Base-by-base conservation (phyloP, 2,797 vertebrate species). In the Acrocephalus scirpaceus region DNA sequence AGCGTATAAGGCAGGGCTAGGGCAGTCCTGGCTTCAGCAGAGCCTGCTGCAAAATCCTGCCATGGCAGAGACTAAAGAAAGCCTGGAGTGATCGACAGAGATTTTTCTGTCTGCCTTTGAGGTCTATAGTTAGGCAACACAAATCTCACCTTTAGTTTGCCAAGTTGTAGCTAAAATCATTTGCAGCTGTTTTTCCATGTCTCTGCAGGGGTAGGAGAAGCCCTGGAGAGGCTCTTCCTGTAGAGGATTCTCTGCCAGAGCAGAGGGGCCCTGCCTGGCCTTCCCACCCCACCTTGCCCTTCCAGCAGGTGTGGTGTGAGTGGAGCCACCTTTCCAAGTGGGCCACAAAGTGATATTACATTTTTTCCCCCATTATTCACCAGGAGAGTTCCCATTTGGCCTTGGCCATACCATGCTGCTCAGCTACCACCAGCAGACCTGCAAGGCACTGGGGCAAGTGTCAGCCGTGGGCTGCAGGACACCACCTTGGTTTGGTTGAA, bases 401-500 rank as follows among this genome's bases (percentile, higher is more conserved):
- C 0, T 3, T 60, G 45, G 17, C 40, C 30, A 15, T 40, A 11
- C 32, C 1, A 0, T 1, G 2, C 51, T 76, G 54, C 61, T 57
- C 11, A 9, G 61, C n/a, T 40, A 1, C 13, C 38, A 34, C 10
- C 15, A 4, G 42, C 2, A 0, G 22, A 61, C 6, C 2, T 32
- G 57, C 23, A 47, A 20, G 47, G 26, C 25, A 9, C 0, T 3
- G 1, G 70, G n/a, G 8, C 0, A 0, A 38, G 30, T 11, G 54
- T 75, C 51, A 65, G 71, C 51, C 19, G 27, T n/a, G 56, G 36
- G 64, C 83, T 76, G 30, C 27, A 30, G 67, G 47, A 61, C 42
- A 22, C 25, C 25, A 5, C 2, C 1, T 8, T 44, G 15, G 9
- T 70, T 70, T 73, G 72, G 42, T 45, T 92, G 74, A 69, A 79